Base-by-base conservation (phyloP, 2,113 vertebrate species). In the Nibea coibor region DNA sequence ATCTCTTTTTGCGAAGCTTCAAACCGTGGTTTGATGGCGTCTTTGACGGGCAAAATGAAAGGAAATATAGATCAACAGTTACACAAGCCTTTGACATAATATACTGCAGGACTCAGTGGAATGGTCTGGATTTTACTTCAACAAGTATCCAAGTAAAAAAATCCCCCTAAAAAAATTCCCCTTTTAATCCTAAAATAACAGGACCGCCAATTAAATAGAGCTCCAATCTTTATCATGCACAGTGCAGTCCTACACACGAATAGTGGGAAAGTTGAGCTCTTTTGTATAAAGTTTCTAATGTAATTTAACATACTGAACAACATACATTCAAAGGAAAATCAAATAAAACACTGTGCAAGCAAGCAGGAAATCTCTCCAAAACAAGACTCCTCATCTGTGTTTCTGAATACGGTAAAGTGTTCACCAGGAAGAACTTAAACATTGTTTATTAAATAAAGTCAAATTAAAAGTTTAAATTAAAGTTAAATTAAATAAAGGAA, bases 41-140 rank as follows among this genome's bases (percentile, higher is more conserved):
- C 83, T 90, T 87, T 88, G 71, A 78, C 59, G 53, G 17, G 58
- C 19, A 20, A 67, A 77, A 85, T 87, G 31, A 89, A 91, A 88
- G 56, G 16, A 57, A n/a, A n/a, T 42, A 54, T 28, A 78, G 64
- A 53, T 78, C 48, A 42, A 69, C 53, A 48, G 35, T 19, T 35
- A 70, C 59, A 54, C 42, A 22, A 62, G 53, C 12, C 39, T 54
- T 82, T 68, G 47, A 73, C 73, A 15, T 22, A 42, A 64, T n/a
- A 19, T 22, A 42, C 61, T 20, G 16, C 20, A 47, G 31, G 3
- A 8, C 51, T 24, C 54, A 3, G 22, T 24, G 11, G 54, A 24
- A 22, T 12, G 24, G 1, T 56, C 12, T n/a, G 26, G 31, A 54
- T 42, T 39, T 67, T 50, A 28, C 6, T 26, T 16, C 57, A 17